Evolutionary conservation across 2,113 vertebrate genomes (phyloP).

Genomic region (Tupaia chinensis): DNA sequence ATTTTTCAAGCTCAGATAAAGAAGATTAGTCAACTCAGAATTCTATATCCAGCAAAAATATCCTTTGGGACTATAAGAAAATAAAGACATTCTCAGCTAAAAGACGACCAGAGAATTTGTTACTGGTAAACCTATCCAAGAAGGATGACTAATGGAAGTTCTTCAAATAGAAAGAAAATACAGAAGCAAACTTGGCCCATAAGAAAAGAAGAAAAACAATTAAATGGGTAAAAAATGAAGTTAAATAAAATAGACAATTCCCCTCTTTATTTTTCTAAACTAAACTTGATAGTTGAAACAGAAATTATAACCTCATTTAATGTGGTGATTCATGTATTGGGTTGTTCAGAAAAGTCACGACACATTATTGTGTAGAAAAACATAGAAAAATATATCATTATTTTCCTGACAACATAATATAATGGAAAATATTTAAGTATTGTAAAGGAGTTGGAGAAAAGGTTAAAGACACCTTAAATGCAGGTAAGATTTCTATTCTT

Average conservation of each 20-base stretch:
- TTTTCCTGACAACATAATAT: too few relatives aligned
- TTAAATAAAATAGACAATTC: neutral
- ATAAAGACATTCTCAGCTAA: neutral
- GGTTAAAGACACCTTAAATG: neutral
- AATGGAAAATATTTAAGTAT: neutral
- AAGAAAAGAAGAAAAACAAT: neutral
- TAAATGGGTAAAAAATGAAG: neutral
- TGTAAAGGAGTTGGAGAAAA: neutral
- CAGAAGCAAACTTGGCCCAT: neutral
- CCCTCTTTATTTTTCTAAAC: neutral
- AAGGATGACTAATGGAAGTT: neutral
- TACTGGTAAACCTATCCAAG: neutral
- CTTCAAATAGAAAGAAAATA: neutral
- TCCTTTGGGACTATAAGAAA: neutral
- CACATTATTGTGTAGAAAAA: too few relatives aligned
- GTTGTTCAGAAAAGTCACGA: too few relatives aligned
- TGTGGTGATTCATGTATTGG: neutral
- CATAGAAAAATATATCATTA: too few relatives aligned
- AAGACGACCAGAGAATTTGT: slow-evolving; percentile 29
- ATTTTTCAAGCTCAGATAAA: neutral
- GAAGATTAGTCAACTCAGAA: neutral
- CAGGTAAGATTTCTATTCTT: neutral
- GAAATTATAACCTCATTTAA: neutral
- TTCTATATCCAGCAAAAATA: slow-evolving; percentile 1
- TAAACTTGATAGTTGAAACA: slow-evolving; percentile 12